phyloP scores from a whole-genome alignment of 2,113 vertebrate genomes.

The Calidris pugnax region DNA sequence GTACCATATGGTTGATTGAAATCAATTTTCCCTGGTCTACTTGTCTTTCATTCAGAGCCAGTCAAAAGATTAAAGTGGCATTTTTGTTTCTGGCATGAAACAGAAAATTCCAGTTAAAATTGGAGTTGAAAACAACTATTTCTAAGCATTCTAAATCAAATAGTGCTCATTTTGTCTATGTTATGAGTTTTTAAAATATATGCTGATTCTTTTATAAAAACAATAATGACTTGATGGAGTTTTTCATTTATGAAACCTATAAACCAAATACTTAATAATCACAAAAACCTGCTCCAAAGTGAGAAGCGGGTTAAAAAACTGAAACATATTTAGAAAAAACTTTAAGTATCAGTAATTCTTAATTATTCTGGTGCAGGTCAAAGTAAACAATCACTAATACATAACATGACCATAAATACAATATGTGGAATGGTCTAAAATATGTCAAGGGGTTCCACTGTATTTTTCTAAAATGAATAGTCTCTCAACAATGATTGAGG shows the following conservation, averaged over 20 bases:
- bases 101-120: neutral
- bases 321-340: neutral
- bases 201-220: neutral
- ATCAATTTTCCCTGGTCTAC: neutral
- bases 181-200: neutral
- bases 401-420: neutral
- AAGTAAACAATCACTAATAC: neutral
- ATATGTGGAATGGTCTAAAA: neutral
- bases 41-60: constrained; percentile 8
- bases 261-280: neutral
- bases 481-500: neutral
- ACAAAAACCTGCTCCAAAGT: neutral
- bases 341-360: neutral
- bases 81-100: constrained; percentile 25
- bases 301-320: neutral
- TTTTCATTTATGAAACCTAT: neutral
- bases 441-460: neutral
- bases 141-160: neutral
- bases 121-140: neutral
- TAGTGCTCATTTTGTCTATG: neutral
- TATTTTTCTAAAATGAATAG: neutral
- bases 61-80: neutral
- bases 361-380: neutral
- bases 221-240: neutral
- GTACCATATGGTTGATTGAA: neutral